phyloP scores from a whole-genome alignment of 1,140 invertebrate species.

The Dolichoris vasculosae region DNA sequence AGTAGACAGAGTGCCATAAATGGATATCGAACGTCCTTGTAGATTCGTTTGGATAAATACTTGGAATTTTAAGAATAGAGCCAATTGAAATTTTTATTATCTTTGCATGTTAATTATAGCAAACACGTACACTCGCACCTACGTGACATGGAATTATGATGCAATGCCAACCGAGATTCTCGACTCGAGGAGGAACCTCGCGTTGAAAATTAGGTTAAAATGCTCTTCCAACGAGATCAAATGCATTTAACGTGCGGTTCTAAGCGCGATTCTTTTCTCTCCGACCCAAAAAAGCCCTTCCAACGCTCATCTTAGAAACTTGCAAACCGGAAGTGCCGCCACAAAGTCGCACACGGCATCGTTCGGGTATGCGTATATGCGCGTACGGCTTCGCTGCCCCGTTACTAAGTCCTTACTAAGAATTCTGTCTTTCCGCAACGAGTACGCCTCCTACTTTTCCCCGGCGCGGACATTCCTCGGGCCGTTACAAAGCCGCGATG shows the following conservation, averaged over 20 bases:
- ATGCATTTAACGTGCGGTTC: not conserved
- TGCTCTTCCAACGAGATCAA: not conserved
- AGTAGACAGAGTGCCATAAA: not conserved
- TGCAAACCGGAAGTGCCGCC: constrained; percentile 18
- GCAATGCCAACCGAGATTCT: too few species aligned
- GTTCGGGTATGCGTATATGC: not conserved
- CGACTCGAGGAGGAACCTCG: too few species aligned
- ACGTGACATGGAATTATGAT: too few species aligned
- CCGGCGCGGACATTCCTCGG: constrained; percentile 10
- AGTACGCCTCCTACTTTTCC: not conserved
- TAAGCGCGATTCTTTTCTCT: not conserved
- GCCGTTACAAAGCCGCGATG: constrained; percentile 5
- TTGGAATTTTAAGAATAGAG: not conserved
- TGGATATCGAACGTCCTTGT: not conserved
- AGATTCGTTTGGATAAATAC: not conserved
- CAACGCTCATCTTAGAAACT: not conserved
- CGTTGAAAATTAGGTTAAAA: not conserved
- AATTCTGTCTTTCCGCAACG: constrained; percentile 39
- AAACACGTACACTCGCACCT: too few species aligned
- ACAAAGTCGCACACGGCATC: not conserved
- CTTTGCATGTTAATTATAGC: not conserved
- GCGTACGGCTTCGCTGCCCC: constrained; percentile 32
- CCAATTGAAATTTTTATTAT: not conserved
- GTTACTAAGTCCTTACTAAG: constrained; percentile 33
- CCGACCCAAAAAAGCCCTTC: not conserved